Evolutionary conservation across 2,888 invertebrate genomes (phyloP).

Genomic region (Drosophila mayaguana): DNA sequence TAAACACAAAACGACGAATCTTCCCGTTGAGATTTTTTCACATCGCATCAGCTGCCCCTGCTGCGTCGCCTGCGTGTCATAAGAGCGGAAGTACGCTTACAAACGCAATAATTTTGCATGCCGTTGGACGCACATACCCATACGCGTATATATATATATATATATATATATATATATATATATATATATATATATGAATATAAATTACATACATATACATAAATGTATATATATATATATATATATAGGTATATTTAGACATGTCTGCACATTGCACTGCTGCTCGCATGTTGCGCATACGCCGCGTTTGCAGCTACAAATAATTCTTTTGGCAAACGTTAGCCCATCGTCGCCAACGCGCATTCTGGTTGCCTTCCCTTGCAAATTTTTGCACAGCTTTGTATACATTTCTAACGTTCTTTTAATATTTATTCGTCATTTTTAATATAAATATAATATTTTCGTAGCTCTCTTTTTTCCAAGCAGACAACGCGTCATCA

Average conservation of each 20-base stretch:
- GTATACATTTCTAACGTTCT: constrained; percentile 42
- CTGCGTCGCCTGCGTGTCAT: constrained; percentile 47
- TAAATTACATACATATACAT: constrained; percentile 1
- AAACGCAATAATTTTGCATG: constrained; percentile 63
- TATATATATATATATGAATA: not conserved
- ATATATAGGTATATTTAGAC: not conserved
- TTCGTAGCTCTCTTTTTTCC: not conserved
- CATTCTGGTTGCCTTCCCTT: constrained; percentile 45
- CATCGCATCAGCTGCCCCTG: not conserved
- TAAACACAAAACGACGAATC: constrained; percentile 54
- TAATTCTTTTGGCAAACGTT: constrained; percentile 53
- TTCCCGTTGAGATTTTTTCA: constrained; percentile 55
- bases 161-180: not conserved
- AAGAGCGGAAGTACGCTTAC: constrained; percentile 65
- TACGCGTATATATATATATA: not conserved
- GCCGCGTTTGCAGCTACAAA: constrained; percentile 61
- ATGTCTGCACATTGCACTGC: constrained; percentile 31
- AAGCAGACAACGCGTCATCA: constrained; percentile 37
- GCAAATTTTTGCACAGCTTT: constrained; percentile 46
- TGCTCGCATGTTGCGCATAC: constrained; percentile 59
- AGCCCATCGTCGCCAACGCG: constrained; percentile 29
- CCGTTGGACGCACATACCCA: constrained; percentile 17
- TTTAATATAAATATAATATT: constrained; percentile 11
- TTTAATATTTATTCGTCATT: constrained; percentile 38
- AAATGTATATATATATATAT: not conserved